Evolutionary conservation across 2,797 vertebrate genomes (phyloP).

Genomic region (Manis pentadactyla): DNA sequence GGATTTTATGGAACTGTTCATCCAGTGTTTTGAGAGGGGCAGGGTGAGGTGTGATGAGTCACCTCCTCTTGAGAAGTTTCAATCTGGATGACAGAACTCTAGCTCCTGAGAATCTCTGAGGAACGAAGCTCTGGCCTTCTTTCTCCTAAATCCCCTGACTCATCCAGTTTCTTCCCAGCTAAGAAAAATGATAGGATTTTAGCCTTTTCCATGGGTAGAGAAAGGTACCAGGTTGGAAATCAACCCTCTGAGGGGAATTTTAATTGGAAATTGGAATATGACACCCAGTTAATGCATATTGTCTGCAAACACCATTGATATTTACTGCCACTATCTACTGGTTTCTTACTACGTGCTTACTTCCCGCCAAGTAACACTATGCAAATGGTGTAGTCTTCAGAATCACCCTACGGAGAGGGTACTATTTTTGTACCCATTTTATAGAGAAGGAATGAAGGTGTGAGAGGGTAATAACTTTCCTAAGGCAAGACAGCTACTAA

Average conservation of each 20-base stretch:
- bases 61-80: not conserved
- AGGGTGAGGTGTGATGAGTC: not conserved
- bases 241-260: not conserved
- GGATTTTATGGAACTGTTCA: not conserved
- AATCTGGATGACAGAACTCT: not conserved
- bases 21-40: not conserved
- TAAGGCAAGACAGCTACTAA: not conserved
- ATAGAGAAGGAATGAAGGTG: not conserved
- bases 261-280: conserved; percentile 2
- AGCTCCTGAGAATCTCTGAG: not conserved
- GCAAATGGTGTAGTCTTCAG: not conserved
- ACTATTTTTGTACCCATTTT: not conserved
- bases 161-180: not conserved
- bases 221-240: not conserved
- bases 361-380: not conserved
- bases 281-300: not conserved
- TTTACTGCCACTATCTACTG: not conserved
- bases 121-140: not conserved
- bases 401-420: not conserved
- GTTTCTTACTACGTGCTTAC: not conserved
- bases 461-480: not conserved
- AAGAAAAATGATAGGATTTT: not conserved
- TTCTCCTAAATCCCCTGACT: not conserved
- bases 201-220: not conserved
- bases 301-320: not conserved